Evolutionary conservation across 2,113 vertebrate genomes (phyloP), one percentile per base, ranked within the genome.

Genomic region (Strix aluco): DNA sequence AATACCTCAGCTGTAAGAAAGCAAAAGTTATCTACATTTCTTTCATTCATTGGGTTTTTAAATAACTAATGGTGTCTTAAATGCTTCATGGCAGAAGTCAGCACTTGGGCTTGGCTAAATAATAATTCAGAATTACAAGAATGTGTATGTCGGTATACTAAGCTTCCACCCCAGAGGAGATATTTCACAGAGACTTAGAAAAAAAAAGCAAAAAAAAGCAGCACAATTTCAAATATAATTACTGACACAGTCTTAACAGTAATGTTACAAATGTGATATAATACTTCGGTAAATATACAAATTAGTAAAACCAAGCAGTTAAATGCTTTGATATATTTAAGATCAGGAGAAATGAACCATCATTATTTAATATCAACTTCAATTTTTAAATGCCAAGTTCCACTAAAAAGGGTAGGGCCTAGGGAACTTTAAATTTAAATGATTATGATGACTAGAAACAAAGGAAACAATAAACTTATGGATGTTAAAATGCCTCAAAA

Each of bases 361-460:
- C 94, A 98, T 97, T 98, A 98, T 98, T 98, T 98, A 97, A 98
- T 98, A 98, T 69, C 77, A 95, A 74, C 91, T 98, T 98, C 97
- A 98, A 98, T 97, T 98, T 98, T 98, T 98, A 98, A 98, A 97
- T 97, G 96, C 88, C 89, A 97, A 86, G 69, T 97, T 97, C 81
- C 93, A 94, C 61, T 86, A 94, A 93, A 97, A 97, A 97, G 95
- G 85, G 89, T 95, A 97, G 72, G 90, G 95, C 86, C 84, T 80
- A 91, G 85, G 96, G 98, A 98, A 98, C 17, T 98, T 97, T n/a
- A 97, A 96, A 97, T 98, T 98, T 97, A 96, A 98, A 96, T 96
- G n/a, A 96, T 90, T 91, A 80, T 73, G 92, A 95, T 78, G 44
- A 97, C 91, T 97, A 95, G 96, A 98, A 97, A 98, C 97, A 98